These are phyloP conservation scores for Penaeus vannamei DNA, from an alignment of 1,140 invertebrate genomes.

Conservation along the genomic window DNA sequence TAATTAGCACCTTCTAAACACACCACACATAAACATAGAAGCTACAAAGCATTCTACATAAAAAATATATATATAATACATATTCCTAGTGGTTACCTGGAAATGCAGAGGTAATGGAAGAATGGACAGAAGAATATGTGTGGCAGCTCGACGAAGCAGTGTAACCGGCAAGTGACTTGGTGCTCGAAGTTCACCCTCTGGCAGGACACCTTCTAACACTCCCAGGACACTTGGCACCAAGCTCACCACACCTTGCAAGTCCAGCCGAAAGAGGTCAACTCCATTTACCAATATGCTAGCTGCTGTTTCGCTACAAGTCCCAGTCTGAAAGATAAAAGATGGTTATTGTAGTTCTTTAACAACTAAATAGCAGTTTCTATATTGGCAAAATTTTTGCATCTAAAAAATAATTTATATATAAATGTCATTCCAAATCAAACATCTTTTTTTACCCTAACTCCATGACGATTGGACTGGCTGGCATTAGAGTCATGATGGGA, in stretches of 20 bases:
- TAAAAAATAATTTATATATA: too few relatives aligned
- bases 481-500: slow-evolving; percentile 18
- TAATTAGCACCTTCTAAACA: not conserved
- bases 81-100: slow-evolving; percentile 69
- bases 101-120: slow-evolving; percentile 93
- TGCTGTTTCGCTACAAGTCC: slow-evolving; percentile 77
- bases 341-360: not conserved
- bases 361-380: not conserved
- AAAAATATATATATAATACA: not conserved
- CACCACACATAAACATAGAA: not conserved
- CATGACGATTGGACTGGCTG: not conserved
- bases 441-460: slow-evolving; percentile 10
- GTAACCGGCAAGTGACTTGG: slow-evolving; percentile 47
- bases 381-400: not conserved
- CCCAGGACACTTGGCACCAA: slow-evolving; percentile 90
- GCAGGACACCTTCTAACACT: slow-evolving; percentile 89
- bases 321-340: slow-evolving; percentile 37
- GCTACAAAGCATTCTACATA: not conserved
- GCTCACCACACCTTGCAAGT: slow-evolving; percentile 93
- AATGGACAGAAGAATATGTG: slow-evolving; percentile 90
- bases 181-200: slow-evolving; percentile 73
- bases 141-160: slow-evolving; percentile 90
- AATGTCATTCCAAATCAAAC: too few relatives aligned
- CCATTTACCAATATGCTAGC: slow-evolving; percentile 87
- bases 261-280: slow-evolving; percentile 85